These are phyloP conservation scores for Noctua janthe DNA, from an alignment of 2,888 invertebrate species.

Conservation along the genomic window DNA sequence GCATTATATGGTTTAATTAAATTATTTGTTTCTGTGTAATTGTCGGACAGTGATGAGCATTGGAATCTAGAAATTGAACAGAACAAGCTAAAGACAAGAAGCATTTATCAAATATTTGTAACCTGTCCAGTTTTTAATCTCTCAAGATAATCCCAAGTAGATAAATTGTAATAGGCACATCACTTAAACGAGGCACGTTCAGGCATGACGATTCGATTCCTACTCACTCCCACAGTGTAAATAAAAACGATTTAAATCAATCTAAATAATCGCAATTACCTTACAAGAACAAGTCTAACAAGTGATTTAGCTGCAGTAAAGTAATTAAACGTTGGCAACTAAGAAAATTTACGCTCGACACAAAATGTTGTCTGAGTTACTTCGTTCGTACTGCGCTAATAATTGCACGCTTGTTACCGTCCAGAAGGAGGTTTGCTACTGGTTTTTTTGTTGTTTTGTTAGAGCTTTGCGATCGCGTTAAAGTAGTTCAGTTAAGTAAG, in stretches of 20 bases:
- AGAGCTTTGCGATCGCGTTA: neutral
- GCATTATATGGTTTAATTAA: neutral
- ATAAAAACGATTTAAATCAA: conserved; percentile 62
- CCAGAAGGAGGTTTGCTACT: conserved; percentile 28
- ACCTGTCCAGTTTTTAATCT: neutral
- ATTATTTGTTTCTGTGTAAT: neutral
- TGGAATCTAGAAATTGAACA: neutral
- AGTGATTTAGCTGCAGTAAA: conserved; percentile 70
- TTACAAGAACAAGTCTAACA: conserved; percentile 66
- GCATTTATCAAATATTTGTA: neutral
- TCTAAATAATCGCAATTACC: conserved; percentile 71
- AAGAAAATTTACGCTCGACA: conserved; percentile 74
- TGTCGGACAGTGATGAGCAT: neutral
- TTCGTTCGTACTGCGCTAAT: conserved; percentile 69
- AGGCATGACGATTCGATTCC: neutral
- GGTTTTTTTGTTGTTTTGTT: conserved; percentile 31
- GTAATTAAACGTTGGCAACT: conserved; percentile 64
- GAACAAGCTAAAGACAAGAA: too few species aligned
- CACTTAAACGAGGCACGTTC: neutral
- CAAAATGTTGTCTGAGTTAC: conserved; percentile 70
- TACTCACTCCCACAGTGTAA: conserved; percentile 19
- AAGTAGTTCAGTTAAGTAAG: neutral
- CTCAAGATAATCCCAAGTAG: neutral
- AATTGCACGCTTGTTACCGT: conserved; percentile 67
- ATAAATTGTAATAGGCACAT: conserved; percentile 1